These are phyloP conservation scores for Epinephelus cyanopodus DNA, from an alignment of 2,113 vertebrate genomes.

Conservation along the genomic window DNA sequence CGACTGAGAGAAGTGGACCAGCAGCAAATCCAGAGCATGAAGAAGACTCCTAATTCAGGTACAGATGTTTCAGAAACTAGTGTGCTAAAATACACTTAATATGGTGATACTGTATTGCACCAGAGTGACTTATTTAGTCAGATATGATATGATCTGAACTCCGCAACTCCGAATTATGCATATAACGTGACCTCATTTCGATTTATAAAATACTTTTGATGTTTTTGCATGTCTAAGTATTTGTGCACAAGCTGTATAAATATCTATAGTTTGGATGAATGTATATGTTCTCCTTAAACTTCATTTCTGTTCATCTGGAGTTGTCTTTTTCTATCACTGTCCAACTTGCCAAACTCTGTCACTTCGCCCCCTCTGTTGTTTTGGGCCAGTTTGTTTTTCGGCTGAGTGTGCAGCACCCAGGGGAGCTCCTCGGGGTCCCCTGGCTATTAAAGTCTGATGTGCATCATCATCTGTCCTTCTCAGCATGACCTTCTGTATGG, in stretches of 20 bases:
- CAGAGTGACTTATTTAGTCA: background rate
- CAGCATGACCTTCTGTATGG: slow-evolving; percentile 66
- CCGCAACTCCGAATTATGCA: background rate
- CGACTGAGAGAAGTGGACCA: slow-evolving; percentile 24
- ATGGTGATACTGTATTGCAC: background rate
- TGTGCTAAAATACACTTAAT: background rate
- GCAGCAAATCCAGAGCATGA: slow-evolving; percentile 65
- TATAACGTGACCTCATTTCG: slow-evolving; percentile 12
- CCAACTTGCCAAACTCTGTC: slow-evolving; percentile 33
- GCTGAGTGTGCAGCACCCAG: slow-evolving; percentile 56
- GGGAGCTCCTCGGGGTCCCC: slow-evolving; percentile 49
- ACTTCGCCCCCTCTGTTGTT: slow-evolving; percentile 25
- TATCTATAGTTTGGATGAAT: background rate
- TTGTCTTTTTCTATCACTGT: slow-evolving; percentile 11
- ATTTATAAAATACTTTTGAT: background rate
- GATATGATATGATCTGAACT: slow-evolving; percentile 14
- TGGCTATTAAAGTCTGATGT: slow-evolving; percentile 59
- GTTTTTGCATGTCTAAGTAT: slow-evolving; percentile 12
- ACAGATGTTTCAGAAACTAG: background rate
- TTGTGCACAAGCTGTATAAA: background rate
- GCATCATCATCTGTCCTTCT: slow-evolving; percentile 66
- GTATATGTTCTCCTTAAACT: background rate
- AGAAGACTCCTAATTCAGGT: slow-evolving; percentile 77
- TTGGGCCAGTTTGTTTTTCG: slow-evolving; percentile 33
- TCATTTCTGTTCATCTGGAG: background rate